These are phyloP conservation scores for Cryptoprocta ferox DNA, from an alignment of 2,797 vertebrate genomes.

Conservation along the genomic window DNA sequence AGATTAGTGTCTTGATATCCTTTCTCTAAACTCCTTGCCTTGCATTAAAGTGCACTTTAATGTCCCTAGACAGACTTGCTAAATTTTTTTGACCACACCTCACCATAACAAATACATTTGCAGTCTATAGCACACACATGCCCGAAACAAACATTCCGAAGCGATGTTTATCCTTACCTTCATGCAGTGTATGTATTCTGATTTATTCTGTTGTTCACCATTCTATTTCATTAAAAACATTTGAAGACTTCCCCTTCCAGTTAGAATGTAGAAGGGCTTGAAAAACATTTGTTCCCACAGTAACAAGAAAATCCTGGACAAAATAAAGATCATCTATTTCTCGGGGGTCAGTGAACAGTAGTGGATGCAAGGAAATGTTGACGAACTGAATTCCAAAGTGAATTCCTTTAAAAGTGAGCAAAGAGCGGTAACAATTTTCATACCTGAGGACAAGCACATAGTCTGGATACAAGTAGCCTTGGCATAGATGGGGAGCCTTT, in stretches of 20 bases:
- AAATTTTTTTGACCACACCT: neutral
- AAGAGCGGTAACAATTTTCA: neutral
- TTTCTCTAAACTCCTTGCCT: neutral
- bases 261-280: neutral
- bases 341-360: neutral
- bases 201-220: neutral
- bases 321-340: conserved; percentile 26
- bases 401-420: neutral
- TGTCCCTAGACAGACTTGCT: conserved; percentile 6
- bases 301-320: neutral
- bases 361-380: neutral
- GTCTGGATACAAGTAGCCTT: neutral
- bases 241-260: neutral
- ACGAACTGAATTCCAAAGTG: conserved; percentile 1
- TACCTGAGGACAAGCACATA: neutral
- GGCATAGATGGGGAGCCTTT: neutral
- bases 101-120: neutral
- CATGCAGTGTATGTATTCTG: neutral
- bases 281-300: conserved; percentile 1
- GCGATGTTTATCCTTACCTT: neutral
- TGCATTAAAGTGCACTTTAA: neutral
- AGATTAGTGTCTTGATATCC: neutral
- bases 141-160: conserved; percentile 1
- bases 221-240: conserved; percentile 28
- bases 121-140: neutral